Conservation (phyloP, 2,888 invertebrate species). For the Petrolisthes cinctipes region DNA sequence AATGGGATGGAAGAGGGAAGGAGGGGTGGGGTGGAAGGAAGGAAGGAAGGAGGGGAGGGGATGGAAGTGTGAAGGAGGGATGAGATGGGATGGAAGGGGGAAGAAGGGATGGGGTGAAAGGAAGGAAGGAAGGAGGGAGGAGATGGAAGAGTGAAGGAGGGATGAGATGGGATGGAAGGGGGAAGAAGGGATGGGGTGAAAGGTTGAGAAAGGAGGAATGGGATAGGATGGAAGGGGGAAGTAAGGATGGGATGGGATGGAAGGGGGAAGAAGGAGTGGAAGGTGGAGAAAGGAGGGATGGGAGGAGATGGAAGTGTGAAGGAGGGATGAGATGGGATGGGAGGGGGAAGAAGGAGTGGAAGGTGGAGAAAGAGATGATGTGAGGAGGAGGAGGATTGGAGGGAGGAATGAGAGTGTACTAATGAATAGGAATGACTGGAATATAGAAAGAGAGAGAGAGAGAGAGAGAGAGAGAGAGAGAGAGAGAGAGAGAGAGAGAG, state of each 20-base stretch:
- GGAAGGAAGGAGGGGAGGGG: not conserved
- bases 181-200: too few species aligned
- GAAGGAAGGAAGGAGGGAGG: not conserved
- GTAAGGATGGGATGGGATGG: not conserved
- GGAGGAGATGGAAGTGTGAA: not conserved
- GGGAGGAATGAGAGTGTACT: not conserved
- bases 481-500: not conserved
- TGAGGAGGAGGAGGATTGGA: not conserved
- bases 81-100: not conserved
- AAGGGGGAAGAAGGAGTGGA: not conserved
- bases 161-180: not conserved
- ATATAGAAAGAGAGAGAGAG: not conserved
- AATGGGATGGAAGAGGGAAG: not conserved
- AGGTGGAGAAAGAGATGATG: not conserved
- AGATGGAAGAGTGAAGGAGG: not conserved
- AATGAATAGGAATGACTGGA: not conserved
- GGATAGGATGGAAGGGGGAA: not conserved
- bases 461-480: not conserved
- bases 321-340: not conserved
- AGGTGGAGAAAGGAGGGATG: not conserved
- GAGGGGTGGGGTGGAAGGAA: not conserved
- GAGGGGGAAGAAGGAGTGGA: not conserved
- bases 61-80: not conserved
- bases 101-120: not conserved
- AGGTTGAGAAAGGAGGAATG: not conserved